Conservation (phyloP, 2,113 vertebrate species). For the Otus sunia region DNA sequence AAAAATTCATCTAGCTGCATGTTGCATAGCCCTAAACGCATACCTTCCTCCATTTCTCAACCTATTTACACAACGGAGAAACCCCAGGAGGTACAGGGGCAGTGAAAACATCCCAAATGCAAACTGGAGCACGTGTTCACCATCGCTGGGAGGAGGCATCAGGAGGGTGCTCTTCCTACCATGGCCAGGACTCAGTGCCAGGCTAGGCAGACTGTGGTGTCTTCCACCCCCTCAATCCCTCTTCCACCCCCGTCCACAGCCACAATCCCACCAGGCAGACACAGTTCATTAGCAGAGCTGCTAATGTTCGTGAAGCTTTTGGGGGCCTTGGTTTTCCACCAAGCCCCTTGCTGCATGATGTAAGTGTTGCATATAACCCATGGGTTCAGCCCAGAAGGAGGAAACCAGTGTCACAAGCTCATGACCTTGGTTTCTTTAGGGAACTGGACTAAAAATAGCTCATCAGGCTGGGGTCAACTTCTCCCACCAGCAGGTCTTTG, state of each 20-base stretch:
- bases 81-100: not conserved
- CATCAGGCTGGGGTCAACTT: not conserved
- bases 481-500: not conserved
- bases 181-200: fast-evolving
- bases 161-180: not conserved
- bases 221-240: not conserved
- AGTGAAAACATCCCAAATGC: not conserved
- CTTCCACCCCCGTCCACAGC: fast-evolving
- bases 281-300: not conserved
- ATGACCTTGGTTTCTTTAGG: not conserved
- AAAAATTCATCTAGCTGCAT: not conserved
- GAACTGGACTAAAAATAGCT: not conserved
- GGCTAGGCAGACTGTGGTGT: not conserved
- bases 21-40: not conserved
- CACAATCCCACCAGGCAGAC: not conserved
- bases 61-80: not conserved
- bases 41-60: not conserved
- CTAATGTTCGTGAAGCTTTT: not conserved
- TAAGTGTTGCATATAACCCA: not conserved
- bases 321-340: not conserved
- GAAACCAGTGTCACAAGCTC: not conserved
- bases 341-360: not conserved
- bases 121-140: not conserved
- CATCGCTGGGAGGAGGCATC: not conserved
- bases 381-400: not conserved